Base-by-base conservation (phyloP, 1,140 invertebrate species). In the Phymorhynchus buccinoides region DNA sequence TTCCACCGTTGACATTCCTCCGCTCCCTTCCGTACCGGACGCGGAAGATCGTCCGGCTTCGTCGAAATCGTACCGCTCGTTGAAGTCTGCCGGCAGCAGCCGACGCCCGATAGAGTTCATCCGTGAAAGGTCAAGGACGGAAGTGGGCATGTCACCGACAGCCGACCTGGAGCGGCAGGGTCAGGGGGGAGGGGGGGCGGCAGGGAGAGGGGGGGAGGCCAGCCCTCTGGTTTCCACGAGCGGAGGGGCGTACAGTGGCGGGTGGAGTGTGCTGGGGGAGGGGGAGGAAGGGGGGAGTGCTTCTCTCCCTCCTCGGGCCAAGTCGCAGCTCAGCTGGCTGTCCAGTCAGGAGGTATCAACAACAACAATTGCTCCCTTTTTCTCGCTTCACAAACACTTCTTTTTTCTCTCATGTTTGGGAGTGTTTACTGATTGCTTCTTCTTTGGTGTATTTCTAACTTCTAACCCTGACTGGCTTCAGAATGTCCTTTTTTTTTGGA, bases 271-370 rank as follows among this genome's bases (percentile, higher is more conserved):
- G 48, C 48, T 22, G 22, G 78, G 37, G 27, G 1, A 44, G 39
- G 39, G 1, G 18, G n/a, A n/a, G n/a, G n/a, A n/a, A n/a, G n/a
- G n/a, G n/a, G n/a, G n/a, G n/a, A n/a, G n/a, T n/a, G n/a, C n/a
- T 39, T 44, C 37, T 42, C 16, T 80, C 79, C 18, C 32, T 62
- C 14, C 16, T 56, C 14, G 79, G 32, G 35, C 32, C 16, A 52
- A n/a, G 44, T 41, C 79, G 27, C 18, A 41, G 35, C 16, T 62
- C 18, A 80, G 79, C n/a, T 39, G 22, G 79, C 32, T 35, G 32
- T 41, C 79, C 30, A 80, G 79, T 35, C n/a, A 41, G 52, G 48
- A 80, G 79, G 79, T 80, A 80, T n/a, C n/a, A n/a, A n/a, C n/a
- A n/a, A n/a, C n/a, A n/a, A n/a, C n/a, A n/a, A n/a, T n/a, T n/a